phyloP scores from a whole-genome alignment of 2,797 vertebrate genomes.

The Muscicapa striata region DNA sequence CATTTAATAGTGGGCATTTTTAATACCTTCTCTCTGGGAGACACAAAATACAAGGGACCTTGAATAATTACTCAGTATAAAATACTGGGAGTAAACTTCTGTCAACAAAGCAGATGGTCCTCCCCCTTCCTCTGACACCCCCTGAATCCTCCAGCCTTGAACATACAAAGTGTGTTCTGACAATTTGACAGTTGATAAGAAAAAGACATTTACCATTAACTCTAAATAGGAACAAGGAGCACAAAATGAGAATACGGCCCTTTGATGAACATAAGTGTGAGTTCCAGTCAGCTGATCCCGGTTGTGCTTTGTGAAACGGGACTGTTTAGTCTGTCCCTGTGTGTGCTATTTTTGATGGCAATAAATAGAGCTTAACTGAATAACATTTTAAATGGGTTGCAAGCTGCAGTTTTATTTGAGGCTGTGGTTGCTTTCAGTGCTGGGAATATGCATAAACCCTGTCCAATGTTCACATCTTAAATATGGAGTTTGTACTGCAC shows the following conservation, averaged over 20 bases:
- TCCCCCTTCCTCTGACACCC: background rate
- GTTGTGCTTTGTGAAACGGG: background rate
- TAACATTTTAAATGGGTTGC: conserved; percentile 39
- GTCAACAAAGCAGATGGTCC: conserved; percentile 69
- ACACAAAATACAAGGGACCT: conserved; percentile 57
- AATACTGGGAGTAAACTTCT: conserved; percentile 64
- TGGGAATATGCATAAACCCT: background rate
- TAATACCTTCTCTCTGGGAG: conserved; percentile 68
- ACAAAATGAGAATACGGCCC: conserved; percentile 24
- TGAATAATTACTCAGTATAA: conserved; percentile 68
- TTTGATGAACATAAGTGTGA: conserved; percentile 29
- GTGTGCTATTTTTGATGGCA: conserved; percentile 10
- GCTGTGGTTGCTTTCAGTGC: background rate
- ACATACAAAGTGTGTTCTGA: conserved; percentile 46
- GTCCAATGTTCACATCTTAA: background rate
- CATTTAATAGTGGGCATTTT: conserved; percentile 70
- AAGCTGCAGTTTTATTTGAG: conserved; percentile 10
- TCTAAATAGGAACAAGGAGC: conserved; percentile 55
- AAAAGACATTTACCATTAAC: conserved; percentile 56
- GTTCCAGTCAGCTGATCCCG: conserved; percentile 38
- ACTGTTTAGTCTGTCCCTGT: background rate
- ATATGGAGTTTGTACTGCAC: background rate
- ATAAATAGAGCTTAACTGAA: conserved; percentile 58
- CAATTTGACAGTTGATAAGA: conserved; percentile 65
- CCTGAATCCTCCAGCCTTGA: conserved; percentile 44